Percentiles rank a stretch among this genome's conserved stretches.
phyloP scores from a whole-genome alignment of 2,888 invertebrate genomes.

The Chrysopilus asiliformis region DNA sequence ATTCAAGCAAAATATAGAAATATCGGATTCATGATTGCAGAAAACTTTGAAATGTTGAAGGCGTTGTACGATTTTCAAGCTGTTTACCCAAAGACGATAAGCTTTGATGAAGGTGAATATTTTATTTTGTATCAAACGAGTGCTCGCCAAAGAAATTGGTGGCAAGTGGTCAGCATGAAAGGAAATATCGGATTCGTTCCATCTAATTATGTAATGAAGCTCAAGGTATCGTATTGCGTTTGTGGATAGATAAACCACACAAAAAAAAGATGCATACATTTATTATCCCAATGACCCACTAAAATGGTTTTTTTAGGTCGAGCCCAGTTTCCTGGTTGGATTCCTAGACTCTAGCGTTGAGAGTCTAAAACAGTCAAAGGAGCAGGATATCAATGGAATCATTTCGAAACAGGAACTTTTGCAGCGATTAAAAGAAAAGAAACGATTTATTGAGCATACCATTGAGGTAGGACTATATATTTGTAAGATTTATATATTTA shows the following conservation, averaged over 20 bases:
- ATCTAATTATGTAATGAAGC: conserved; percentile 69
- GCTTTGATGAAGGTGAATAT: conserved; percentile 65
- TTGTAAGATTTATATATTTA: not conserved
- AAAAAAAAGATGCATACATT: no score
- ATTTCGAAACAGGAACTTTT: conserved; percentile 45
- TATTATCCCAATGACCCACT: not conserved
- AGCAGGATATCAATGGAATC: conserved; percentile 34
- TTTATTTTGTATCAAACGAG: conserved; percentile 68
- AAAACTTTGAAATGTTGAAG: conserved; percentile 67
- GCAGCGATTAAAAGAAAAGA: conserved; percentile 49
- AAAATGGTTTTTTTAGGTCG: conserved; percentile 38
- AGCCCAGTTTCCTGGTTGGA: conserved; percentile 55
- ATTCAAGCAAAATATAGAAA: not conserved
- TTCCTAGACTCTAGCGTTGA: conserved; percentile 58
- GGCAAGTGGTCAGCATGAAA: conserved; percentile 72
- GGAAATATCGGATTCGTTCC: conserved; percentile 77
- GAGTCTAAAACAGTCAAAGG: conserved; percentile 39
- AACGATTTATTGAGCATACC: conserved; percentile 30
- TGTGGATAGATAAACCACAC: no score
- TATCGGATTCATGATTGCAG: conserved; percentile 34
- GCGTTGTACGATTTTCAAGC: conserved; percentile 75
- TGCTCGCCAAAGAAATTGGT: conserved; percentile 73
- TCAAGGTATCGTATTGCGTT: no score
- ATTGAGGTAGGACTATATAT: conserved; percentile 6
- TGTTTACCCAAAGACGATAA: conserved; percentile 68